A percentile compares a stretch with the other conserved stretches of the same genome.
These are phyloP conservation scores for Aphelenchoides avenae DNA, from an alignment of 1,140 invertebrate species.

Conservation along the genomic window DNA sequence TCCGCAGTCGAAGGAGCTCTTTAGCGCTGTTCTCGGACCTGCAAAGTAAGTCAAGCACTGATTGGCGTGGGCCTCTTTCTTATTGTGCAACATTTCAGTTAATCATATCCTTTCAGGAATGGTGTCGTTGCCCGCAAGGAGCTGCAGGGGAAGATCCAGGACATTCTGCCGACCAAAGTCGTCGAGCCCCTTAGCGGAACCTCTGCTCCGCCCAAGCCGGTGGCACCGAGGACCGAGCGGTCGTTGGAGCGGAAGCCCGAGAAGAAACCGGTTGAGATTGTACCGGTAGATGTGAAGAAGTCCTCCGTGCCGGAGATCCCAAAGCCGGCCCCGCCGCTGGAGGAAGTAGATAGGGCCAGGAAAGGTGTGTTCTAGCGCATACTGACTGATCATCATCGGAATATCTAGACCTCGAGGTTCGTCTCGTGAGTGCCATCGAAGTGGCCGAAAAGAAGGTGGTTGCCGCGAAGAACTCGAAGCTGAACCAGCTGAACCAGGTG, in stretches of 20 bases:
- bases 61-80: neutral
- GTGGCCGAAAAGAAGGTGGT: slow-evolving; percentile 39
- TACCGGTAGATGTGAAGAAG: slow-evolving; percentile 2
- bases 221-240: neutral
- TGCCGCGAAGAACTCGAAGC: slow-evolving; percentile 44
- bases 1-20: slow-evolving; percentile 11
- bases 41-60: neutral
- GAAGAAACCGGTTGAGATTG: neutral
- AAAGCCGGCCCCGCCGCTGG: neutral
- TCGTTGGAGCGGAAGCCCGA: neutral
- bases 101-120: neutral
- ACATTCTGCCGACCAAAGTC: neutral
- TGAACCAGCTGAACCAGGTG: slow-evolving; percentile 57
- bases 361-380: slow-evolving; percentile 1
- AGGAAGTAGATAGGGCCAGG: neutral
- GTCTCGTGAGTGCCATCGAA: slow-evolving; percentile 25
- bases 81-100: neutral
- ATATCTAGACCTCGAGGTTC: slow-evolving; percentile 25
- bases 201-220: neutral
- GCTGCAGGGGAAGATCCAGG: neutral
- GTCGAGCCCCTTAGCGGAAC: neutral
- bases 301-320: neutral
- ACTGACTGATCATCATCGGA: neutral
- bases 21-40: slow-evolving; percentile 16
- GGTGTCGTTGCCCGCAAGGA: neutral